phyloP scores from a whole-genome alignment of 2,113 vertebrate genomes.

The Saguinus imperator region DNA sequence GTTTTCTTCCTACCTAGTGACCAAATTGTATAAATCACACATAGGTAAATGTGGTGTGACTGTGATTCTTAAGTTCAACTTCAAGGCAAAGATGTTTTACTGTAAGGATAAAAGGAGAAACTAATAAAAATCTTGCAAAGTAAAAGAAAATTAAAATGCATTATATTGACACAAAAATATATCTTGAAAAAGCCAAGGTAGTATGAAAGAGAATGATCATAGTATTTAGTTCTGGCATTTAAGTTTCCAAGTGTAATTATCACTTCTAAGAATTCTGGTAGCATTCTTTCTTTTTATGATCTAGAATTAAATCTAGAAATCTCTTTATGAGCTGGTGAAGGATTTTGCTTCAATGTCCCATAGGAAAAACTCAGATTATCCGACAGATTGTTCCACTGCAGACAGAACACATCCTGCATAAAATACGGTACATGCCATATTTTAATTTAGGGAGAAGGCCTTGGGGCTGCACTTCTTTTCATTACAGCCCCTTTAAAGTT shows the following conservation, averaged over 20 bases:
- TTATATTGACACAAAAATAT: not conserved
- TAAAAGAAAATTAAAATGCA: constrained; percentile 1
- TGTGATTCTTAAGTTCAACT: not conserved
- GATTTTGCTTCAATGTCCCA: not conserved
- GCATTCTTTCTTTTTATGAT: not conserved
- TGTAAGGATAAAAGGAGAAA: constrained; percentile 36
- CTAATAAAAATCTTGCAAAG: not conserved
- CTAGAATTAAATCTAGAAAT: constrained; percentile 9
- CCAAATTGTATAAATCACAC: not conserved
- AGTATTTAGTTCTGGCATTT: not conserved
- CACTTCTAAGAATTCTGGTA: not conserved
- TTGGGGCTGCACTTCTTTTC: no score
- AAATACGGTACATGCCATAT: not conserved
- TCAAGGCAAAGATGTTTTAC: constrained; percentile 4
- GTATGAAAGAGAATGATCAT: not conserved
- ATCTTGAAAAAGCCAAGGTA: constrained; percentile 8
- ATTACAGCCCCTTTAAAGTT: not conserved
- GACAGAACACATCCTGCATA: not conserved
- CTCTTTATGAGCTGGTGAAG: not conserved
- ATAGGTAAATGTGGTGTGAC: not conserved
- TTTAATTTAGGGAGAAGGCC: not conserved
- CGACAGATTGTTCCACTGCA: not conserved
- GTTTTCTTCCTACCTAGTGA: not conserved
- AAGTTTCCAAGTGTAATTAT: not conserved
- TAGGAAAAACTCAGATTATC: not conserved